Evolutionary conservation across 2,888 invertebrate species (phyloP).

Genomic region (Smittia aterrima): DNA sequence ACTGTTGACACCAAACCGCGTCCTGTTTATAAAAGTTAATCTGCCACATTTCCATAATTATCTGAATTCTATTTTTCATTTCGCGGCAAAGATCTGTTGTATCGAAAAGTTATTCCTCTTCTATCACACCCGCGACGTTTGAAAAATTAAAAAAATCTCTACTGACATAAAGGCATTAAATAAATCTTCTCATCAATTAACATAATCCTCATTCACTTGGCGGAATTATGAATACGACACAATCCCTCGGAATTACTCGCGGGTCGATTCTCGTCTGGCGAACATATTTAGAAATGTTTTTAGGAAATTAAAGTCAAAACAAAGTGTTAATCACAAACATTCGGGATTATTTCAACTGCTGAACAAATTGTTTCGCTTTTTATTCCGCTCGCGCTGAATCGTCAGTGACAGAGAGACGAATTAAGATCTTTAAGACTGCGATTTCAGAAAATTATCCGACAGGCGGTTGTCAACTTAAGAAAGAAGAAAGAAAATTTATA

Average conservation of each 20-base stretch:
- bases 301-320: constrained; percentile 21
- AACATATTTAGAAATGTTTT: constrained; percentile 17
- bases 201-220: constrained; percentile 32
- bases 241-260: neutral
- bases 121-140: neutral
- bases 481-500: constrained; percentile 1
- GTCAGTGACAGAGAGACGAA: too few relatives aligned
- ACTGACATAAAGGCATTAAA: constrained; percentile 31
- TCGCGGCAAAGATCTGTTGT: constrained; percentile 26
- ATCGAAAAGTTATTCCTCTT: neutral
- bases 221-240: neutral
- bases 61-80: constrained; percentile 34
- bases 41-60: constrained; percentile 39
- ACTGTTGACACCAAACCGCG: neutral
- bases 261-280: neutral
- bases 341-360: neutral
- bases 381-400: neutral
- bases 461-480: neutral
- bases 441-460: neutral
- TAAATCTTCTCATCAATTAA: constrained; percentile 39
- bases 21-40: constrained; percentile 22
- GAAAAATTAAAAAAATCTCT: constrained; percentile 13
- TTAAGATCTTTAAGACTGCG: neutral
- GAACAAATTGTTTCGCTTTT: constrained; percentile 1
- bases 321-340: constrained; percentile 33